phyloP scores from a whole-genome alignment of 2,888 invertebrate genomes.

The Cephus pygmeus region DNA sequence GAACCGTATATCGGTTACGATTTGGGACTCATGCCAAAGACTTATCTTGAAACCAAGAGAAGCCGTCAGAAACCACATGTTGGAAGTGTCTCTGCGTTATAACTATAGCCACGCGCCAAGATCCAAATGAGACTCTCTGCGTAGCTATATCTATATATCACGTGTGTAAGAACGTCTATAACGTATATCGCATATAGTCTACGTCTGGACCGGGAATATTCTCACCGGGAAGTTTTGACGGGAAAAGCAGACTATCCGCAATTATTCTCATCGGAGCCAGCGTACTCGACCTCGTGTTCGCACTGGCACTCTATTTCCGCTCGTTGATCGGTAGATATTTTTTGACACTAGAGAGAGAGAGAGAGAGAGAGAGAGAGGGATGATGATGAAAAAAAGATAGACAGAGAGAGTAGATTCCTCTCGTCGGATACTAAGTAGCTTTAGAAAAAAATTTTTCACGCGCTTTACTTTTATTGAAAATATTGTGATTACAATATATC shows the following conservation, averaged over 20 bases:
- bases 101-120: not conserved
- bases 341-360: not conserved
- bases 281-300: slow-evolving; percentile 15
- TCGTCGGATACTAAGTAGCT: not conserved
- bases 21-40: slow-evolving; percentile 4
- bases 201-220: not conserved
- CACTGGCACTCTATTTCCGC: slow-evolving; percentile 20
- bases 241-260: not conserved
- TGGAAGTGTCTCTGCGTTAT: not conserved
- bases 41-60: not conserved
- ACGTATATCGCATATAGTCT: not conserved
- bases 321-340: not conserved
- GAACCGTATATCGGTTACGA: not conserved
- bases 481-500: not conserved
- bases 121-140: not conserved
- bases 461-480: not conserved
- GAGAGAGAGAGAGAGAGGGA: not conserved
- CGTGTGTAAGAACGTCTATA: not conserved
- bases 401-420: slow-evolving; percentile 13
- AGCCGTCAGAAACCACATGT: slow-evolving; percentile 10
- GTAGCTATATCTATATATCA: not conserved
- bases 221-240: not conserved
- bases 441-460: not conserved
- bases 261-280: slow-evolving; percentile 17
- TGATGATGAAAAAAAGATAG: not conserved